Percentiles rank a stretch among this genome's conserved stretches.
phyloP scores from a whole-genome alignment of 2,797 vertebrate genomes.

The Anguilla obscura region DNA sequence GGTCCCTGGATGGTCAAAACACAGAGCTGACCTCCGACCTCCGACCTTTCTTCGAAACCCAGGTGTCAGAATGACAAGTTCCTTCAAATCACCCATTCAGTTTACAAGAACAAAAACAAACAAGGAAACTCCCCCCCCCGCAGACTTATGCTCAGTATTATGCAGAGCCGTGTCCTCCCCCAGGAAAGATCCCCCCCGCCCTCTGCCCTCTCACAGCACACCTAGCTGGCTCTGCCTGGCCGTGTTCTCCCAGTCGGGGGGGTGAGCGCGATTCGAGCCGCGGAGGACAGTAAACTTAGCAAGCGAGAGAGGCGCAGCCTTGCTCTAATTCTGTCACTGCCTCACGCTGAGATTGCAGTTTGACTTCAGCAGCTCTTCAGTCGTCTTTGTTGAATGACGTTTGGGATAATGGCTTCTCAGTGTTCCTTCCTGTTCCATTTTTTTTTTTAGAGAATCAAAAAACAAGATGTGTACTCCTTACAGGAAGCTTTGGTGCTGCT shows the following conservation, averaged over 20 bases:
- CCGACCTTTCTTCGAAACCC: not conserved
- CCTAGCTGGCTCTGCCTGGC: constrained; percentile 53
- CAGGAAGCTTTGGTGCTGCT: constrained; percentile 66
- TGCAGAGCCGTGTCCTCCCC: not conserved
- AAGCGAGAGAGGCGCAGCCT: constrained; percentile 60
- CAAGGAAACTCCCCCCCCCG: not conserved
- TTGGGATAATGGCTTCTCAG: constrained; percentile 57
- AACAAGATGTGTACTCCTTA: constrained; percentile 68
- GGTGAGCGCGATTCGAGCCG: constrained; percentile 70
- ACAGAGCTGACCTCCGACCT: not conserved
- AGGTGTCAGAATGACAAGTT: not conserved
- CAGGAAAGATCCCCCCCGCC: not conserved
- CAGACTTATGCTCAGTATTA: not conserved
- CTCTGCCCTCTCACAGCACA: not conserved
- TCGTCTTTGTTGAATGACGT: constrained; percentile 69
- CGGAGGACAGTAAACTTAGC: constrained; percentile 72
- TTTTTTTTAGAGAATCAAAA: constrained; percentile 53
- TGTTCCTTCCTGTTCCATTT: constrained; percentile 58
- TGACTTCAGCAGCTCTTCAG: constrained; percentile 68
- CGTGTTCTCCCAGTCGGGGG: constrained; percentile 59
- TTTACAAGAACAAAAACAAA: not conserved
- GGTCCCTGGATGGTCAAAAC: not conserved
- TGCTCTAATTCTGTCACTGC: constrained; percentile 80
- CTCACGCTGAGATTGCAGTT: constrained; percentile 56
- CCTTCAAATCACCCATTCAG: not conserved